Base-by-base conservation (phyloP, 1,140 invertebrate genomes). In the Drosophila eugracilis region DNA sequence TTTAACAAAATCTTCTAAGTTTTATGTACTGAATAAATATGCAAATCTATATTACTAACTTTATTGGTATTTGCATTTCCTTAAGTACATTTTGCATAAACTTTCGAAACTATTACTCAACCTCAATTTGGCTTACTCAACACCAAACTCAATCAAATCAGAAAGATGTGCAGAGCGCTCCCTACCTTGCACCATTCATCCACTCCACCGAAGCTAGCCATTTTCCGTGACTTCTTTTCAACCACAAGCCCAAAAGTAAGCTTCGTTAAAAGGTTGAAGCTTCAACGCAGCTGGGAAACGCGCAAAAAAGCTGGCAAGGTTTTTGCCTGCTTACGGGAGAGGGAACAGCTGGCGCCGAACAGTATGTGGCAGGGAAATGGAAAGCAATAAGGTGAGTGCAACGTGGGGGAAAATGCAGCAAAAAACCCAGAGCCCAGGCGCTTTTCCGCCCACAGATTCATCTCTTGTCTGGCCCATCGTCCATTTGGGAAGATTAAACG, bases 221-320 rank as follows among this genome's bases (percentile, higher is more conserved):
- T n/a, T 34, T 58, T 22, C 10, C 5, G 21, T 2, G 22, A 5
- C 21, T 22, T 12, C 5, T 22, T n/a, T 41, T n/a, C 1, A 5
- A 17, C 22, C 30, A 5, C 9, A 47, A 42, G 37, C 69, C 52
- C n/a, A 62, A 83, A 62, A 74, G 75, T 73, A 54, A 22, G 58
- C 69, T 59, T 53, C 37, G 53, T 14, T 15, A n/a, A 41, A 37
- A 28, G 12, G 10, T 15, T 10, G 14, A 26, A 30, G 1, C n/a
- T n/a, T n/a, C n/a, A n/a, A n/a, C n/a, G n/a, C n/a, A n/a, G n/a
- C 39, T 32, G 44, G 6, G 1, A 21, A 19, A 53, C 4, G 17
- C n/a, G 66, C 39, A 44, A 21, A 47, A 72, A 80, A 85, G 71
- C 19, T 39, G n/a, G 52, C 80, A 34, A 54, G 3, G 28, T 15